Evolutionary conservation across 1,140 invertebrate genomes (phyloP).

Genomic region (Andrena cerasifolii): DNA sequence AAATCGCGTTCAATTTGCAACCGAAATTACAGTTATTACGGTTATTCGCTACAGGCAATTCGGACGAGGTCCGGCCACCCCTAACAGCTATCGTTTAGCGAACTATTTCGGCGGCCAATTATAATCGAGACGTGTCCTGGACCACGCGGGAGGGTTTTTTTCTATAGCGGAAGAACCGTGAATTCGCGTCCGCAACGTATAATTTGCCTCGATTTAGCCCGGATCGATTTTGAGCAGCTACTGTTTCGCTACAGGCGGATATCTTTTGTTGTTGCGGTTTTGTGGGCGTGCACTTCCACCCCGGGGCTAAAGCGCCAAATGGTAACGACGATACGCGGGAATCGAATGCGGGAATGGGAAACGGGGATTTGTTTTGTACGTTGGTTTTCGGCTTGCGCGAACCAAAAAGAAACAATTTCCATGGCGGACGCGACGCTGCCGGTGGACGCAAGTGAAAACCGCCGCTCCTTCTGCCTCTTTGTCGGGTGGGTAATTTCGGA

Average conservation of each 20-base stretch:
- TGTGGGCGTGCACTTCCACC: conserved; percentile 78
- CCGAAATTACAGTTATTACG: conserved; percentile 1
- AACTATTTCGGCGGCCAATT: conserved; percentile 41
- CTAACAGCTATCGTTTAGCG: not conserved
- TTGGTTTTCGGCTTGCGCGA: conserved; percentile 56
- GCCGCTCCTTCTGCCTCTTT: conserved; percentile 57
- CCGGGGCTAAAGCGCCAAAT: conserved; percentile 80
- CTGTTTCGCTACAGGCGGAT: conserved; percentile 81
- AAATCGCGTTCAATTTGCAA: not conserved
- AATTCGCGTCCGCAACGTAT: conserved; percentile 78
- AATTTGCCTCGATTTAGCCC: conserved; percentile 78
- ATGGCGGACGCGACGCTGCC: conserved; percentile 57
- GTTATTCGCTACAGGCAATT: conserved; percentile 10
- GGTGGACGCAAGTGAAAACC: conserved; percentile 32
- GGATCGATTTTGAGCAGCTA: conserved; percentile 81
- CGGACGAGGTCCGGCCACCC: conserved; percentile 3
- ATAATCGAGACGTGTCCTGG: conserved; percentile 42
- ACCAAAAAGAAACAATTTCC: conserved; percentile 63
- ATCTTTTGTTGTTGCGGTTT: conserved; percentile 80
- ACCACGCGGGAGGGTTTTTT: conserved; percentile 5
- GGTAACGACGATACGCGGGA: conserved; percentile 74
- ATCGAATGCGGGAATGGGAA: conserved; percentile 68
- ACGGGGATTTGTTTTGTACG: conserved; percentile 69
- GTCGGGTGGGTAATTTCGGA: conserved; percentile 47
- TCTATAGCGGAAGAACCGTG: conserved; percentile 54